phyloP scores from a whole-genome alignment of 2,888 invertebrate species.

The Ptychoptera albimana region DNA sequence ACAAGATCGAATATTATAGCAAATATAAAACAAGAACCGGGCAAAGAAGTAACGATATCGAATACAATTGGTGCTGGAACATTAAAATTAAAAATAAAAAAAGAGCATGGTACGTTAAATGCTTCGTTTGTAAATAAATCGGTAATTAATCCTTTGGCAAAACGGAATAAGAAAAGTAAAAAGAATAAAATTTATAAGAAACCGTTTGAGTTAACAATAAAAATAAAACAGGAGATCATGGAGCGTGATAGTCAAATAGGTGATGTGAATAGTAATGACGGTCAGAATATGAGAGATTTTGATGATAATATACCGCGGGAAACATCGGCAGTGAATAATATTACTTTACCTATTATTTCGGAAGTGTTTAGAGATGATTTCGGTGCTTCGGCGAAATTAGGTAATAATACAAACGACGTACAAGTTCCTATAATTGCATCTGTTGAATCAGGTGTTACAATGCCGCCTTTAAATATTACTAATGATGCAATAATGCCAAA shows the following conservation, averaged over 20 bases:
- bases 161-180: constrained; percentile 3
- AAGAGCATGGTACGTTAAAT: constrained; percentile 27
- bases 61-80: constrained; percentile 13
- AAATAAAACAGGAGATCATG: constrained; percentile 11
- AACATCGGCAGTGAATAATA: too few relatives aligned
- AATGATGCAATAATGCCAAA: too few relatives aligned
- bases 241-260: constrained; percentile 2
- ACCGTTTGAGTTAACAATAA: constrained; percentile 6
- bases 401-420: background rate
- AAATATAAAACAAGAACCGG: constrained; percentile 18
- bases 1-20: constrained; percentile 9
- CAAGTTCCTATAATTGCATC: constrained; percentile 2
- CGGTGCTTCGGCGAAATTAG: too few relatives aligned
- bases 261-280: background rate
- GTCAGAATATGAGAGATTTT: too few relatives aligned
- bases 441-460: background rate
- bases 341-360: too few relatives aligned
- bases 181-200: constrained; percentile 8
- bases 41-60: background rate
- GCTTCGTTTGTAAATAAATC: constrained; percentile 21
- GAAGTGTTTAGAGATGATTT: too few relatives aligned
- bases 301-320: too few relatives aligned
- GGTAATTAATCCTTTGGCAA: constrained; percentile 10
- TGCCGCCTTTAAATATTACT: too few relatives aligned
- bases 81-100: constrained; percentile 27